A percentile compares a stretch with the other conserved stretches of the same genome.
These are phyloP conservation scores for Cirrhinus mrigala DNA, from an alignment of 2,797 vertebrate genomes.

Conservation along the genomic window DNA sequence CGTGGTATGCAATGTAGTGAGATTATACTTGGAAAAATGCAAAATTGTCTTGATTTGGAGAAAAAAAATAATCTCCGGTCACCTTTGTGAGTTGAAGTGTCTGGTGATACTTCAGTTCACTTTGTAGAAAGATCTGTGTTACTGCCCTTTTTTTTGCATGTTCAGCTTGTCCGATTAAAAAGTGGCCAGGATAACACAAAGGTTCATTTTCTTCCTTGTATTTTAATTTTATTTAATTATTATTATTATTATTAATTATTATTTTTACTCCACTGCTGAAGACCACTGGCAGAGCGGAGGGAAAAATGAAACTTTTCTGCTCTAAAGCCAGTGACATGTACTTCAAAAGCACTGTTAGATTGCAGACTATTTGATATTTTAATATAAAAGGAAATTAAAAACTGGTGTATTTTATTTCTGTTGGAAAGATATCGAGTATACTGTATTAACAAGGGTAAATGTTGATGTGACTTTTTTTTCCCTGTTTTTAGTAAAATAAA, in stretches of 20 bases:
- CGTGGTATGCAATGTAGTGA: slow-evolving; percentile 29
- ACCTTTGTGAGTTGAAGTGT: slow-evolving; percentile 75
- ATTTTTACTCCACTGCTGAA: slow-evolving; percentile 52
- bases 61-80: slow-evolving; percentile 65
- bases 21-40: background rate
- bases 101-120: slow-evolving; percentile 73
- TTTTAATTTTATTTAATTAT: slow-evolving; percentile 46
- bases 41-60: slow-evolving; percentile 57
- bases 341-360: slow-evolving; percentile 81
- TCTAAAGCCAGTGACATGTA: slow-evolving; percentile 78
- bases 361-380: slow-evolving; percentile 84
- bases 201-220: slow-evolving; percentile 62
- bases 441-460: slow-evolving; percentile 80
- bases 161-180: slow-evolving; percentile 77
- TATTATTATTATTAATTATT: slow-evolving; percentile 15
- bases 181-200: slow-evolving; percentile 71
- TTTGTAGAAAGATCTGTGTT: slow-evolving; percentile 76
- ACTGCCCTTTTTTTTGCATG: slow-evolving; percentile 80
- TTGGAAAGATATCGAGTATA: slow-evolving; percentile 80
- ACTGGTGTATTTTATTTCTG: slow-evolving; percentile 81
- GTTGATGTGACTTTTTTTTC: slow-evolving; percentile 78
- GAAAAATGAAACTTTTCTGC: slow-evolving; percentile 72
- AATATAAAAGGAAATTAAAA: slow-evolving; percentile 80
- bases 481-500: slow-evolving; percentile 78
- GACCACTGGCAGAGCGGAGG: slow-evolving; percentile 60